Evolutionary conservation across 2,797 vertebrate species (phyloP).

Genomic region (Melanotaenia parkinsoni): DNA sequence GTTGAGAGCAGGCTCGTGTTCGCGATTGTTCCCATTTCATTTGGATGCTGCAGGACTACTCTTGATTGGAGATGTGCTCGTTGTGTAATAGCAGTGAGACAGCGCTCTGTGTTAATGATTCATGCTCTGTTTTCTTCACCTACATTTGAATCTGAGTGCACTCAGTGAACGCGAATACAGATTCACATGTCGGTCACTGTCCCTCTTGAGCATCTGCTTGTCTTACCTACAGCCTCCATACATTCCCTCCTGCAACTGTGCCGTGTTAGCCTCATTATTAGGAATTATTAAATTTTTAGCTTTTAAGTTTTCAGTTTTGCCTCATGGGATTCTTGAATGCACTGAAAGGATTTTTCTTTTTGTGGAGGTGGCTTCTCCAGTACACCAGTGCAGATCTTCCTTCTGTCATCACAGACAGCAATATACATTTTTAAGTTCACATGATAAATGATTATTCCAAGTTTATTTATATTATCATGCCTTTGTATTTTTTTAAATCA

Average conservation of each 20-base stretch:
- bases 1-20: slow-evolving; percentile 8
- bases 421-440: slow-evolving; percentile 15
- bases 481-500: slow-evolving; percentile 14
- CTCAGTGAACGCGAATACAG: slow-evolving; percentile 21
- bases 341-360: neutral
- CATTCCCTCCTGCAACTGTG: slow-evolving; percentile 7
- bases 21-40: slow-evolving; percentile 30
- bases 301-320: slow-evolving; percentile 11
- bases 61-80: slow-evolving; percentile 30
- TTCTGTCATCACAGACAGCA: slow-evolving; percentile 2
- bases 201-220: slow-evolving; percentile 25
- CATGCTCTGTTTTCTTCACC: slow-evolving; percentile 44
- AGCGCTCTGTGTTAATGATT: slow-evolving; percentile 37
- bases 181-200: slow-evolving; percentile 31
- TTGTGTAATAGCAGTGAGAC: slow-evolving; percentile 54
- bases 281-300: slow-evolving; percentile 25
- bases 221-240: slow-evolving; percentile 23
- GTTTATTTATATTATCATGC: neutral
- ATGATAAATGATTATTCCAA: slow-evolving; percentile 13
- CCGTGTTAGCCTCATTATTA: neutral
- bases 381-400: slow-evolving; percentile 3
- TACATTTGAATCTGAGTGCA: slow-evolving; percentile 38
- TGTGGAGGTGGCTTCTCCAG: neutral
- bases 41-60: slow-evolving; percentile 29
- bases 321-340: slow-evolving; percentile 7